Base-by-base conservation (phyloP, 2,888 invertebrate genomes). In the Dascillus cervinus region DNA sequence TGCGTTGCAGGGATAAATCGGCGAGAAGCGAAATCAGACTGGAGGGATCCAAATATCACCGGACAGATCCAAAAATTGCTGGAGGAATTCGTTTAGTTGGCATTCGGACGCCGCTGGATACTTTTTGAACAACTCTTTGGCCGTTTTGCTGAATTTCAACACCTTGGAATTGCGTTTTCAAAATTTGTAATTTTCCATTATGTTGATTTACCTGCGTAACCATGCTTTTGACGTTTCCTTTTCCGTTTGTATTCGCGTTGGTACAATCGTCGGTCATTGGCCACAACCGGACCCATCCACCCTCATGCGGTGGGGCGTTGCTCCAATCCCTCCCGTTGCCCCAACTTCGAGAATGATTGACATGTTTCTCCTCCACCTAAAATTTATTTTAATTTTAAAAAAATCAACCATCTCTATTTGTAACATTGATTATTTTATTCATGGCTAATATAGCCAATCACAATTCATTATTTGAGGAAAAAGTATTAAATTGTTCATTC, bases 201-300 rank as follows among this genome's bases (percentile, higher is more conserved):
- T n/a, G n/a, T n/a, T n/a, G n/a, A n/a, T n/a, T n/a, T 55, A 60
- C 56, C 52, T 58, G 30, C 43, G 48, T 41, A 32, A 56, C 54
- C 57, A 64, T 58, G 46, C 46, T 29, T 53, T 59, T 50, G 20
- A 56, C 26, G 12, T 28, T 19, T 43, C 30, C 11, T 41, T 53
- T 34, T 53, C 52, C 13, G 41, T 12, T 6, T 32, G 27, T 17
- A 46, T 39, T 28, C 36, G 33, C 43, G 44, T 44, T 28, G n/a
- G 37, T 35, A 20, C 23, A 21, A 17, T 43, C 39, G 12, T 14
- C 13, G 24, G 46, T 47, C 44, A 75, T 62, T 0, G 88, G 88
- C 63, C 81, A 87, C 35, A 84, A 75, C 41, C 85, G 66, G 22
- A 81, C 73, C 82, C 87, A 88, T 21, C 81, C 79, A 0, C 88